Evolutionary conservation across 2,113 vertebrate genomes (phyloP).

Genomic region (Oncorhynchus gorbuscha): DNA sequence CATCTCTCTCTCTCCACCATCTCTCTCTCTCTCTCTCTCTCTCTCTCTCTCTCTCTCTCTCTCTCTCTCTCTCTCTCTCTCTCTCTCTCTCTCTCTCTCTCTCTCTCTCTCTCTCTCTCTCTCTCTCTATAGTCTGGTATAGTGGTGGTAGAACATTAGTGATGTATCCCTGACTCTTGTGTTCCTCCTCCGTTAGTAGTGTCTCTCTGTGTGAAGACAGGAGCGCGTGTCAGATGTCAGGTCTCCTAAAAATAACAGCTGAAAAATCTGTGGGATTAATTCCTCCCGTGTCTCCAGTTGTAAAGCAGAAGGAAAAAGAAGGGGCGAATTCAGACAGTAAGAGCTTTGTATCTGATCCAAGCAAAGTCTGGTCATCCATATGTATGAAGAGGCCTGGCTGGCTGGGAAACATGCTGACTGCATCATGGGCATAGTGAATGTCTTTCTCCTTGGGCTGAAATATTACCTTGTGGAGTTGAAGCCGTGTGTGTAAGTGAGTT

Average conservation of each 20-base stretch:
- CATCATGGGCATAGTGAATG: not conserved
- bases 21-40: too few relatives aligned
- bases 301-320: not conserved
- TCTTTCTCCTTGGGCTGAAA: not conserved
- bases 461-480: conserved; percentile 23
- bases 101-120: too few relatives aligned
- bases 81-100: too few relatives aligned
- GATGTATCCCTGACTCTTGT: not conserved
- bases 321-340: not conserved
- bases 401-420: conserved; percentile 16
- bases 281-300: conserved; percentile 11
- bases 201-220: conserved; percentile 31
- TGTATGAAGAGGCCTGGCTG: not conserved
- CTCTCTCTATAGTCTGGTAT: not conserved
- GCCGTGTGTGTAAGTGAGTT: conserved; percentile 24
- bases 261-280: conserved; percentile 36
- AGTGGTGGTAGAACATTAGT: not conserved
- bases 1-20: too few relatives aligned
- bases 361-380: too few relatives aligned
- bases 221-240: conserved; percentile 49
- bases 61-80: too few relatives aligned
- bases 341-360: not conserved
- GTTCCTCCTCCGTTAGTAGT: not conserved
- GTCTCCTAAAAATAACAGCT: conserved; percentile 44
- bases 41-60: too few relatives aligned